These are phyloP conservation scores for Epizoanthus illoricatus DNA, from an alignment of 92 coral and sea anemone genomes.

Conservation along the genomic window DNA sequence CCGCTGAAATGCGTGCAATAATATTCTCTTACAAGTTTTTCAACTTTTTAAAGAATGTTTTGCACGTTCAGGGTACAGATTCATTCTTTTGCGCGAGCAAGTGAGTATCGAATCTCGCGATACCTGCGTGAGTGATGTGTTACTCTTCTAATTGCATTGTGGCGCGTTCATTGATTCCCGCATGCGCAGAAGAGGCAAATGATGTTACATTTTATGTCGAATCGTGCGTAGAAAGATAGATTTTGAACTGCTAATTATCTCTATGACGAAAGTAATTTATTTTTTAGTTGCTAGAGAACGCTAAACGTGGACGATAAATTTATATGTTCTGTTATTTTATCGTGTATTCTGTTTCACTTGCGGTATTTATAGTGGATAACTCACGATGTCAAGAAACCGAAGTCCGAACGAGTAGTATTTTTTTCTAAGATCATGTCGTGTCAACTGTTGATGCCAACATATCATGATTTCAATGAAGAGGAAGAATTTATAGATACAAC, in stretches of 20 bases:
- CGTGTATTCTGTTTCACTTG: too few species aligned
- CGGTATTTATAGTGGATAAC: too few species aligned
- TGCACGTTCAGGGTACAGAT: not conserved
- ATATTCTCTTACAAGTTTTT: not conserved
- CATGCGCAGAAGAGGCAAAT: constrained; percentile 7
- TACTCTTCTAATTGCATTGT: constrained; percentile 10
- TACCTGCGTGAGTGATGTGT: not conserved
- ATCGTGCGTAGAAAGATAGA: not conserved
- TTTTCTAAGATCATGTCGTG: constrained; percentile 13
- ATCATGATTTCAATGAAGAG: constrained; percentile 10
- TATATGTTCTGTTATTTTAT: too few species aligned
- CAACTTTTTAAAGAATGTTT: not conserved
- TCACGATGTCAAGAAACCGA: too few species aligned
- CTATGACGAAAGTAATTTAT: constrained; percentile 27
- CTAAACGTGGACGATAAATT: too few species aligned
- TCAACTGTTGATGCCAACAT: constrained; percentile 7
- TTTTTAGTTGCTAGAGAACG: not conserved
- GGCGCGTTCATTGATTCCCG: constrained; percentile 19
- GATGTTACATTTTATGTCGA: not conserved
- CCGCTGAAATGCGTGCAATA: not conserved
- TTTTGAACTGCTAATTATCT: constrained; percentile 10
- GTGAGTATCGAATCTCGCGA: not conserved
- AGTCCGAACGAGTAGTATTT: too few species aligned
- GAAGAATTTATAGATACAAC: not conserved
- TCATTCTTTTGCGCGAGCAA: constrained; percentile 12